Base-by-base conservation (phyloP, 2,113 vertebrate genomes). In the human region DNA sequence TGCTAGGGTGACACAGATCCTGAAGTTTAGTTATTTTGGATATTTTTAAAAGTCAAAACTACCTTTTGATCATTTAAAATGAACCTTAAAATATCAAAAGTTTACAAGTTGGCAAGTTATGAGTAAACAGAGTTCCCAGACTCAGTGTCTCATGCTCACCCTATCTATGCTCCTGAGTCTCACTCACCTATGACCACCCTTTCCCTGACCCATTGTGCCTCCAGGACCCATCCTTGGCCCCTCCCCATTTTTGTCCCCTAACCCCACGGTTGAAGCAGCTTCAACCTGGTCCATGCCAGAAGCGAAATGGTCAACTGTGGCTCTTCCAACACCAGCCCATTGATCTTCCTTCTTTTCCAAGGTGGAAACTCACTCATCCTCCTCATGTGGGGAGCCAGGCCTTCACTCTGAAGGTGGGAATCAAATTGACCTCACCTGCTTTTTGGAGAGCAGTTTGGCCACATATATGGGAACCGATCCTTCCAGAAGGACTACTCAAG, bases 301-400 rank as follows among this genome's bases (percentile, higher is more conserved):
- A 89, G 14, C 40, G 12, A 68, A 18, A 32, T 3, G 18, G 40
- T 75, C 38, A n/a, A 27, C 59, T 2, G 8, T 8, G 70, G 30
- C 52, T n/a, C 88, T 61, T 40, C 0, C 0, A 3, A 27, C 6
- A 3, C 25, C 5, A 0, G 23, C 32, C 5, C 4, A 1, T 14
- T 27, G 14, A n/a, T 13, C 43, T 50, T 35, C 78, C 64, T 22
- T 55, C 17, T 30, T 45, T 78, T 70, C 12, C 3, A 38, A 43
- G 66, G n/a, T 40, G 2, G 78, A 75, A 48, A 66, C 50, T 68
- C 30, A 17, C 4, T 18, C 4, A 0, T 48, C 13, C 30, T 23
- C 3, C 4, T 27, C 32, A 3, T 11, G 61, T 1, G 3, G 1
- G 17, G 25, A 59, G 38, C 23, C 55, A 72, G 88, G 25, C 3